phyloP scores from a whole-genome alignment of 2,888 invertebrate species.

The Xanthia togata region DNA sequence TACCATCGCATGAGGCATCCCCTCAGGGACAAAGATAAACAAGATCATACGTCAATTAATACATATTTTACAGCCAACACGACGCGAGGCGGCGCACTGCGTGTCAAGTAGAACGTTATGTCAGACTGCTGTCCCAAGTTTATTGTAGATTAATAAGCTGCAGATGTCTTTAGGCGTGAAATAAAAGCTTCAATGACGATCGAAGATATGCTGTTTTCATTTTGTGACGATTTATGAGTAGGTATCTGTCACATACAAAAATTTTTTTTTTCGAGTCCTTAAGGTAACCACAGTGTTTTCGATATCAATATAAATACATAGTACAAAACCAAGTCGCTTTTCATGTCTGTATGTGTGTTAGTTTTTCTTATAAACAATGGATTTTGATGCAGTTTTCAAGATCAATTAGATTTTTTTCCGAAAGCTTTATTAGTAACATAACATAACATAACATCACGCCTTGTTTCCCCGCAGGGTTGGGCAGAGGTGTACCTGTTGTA shows the following conservation, averaged over 20 bases:
- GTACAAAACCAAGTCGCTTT: neutral
- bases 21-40: slow-evolving; percentile 42
- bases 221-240: slow-evolving; percentile 8
- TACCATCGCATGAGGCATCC: neutral
- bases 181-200: neutral
- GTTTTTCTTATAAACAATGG: neutral
- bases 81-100: slow-evolving; percentile 26
- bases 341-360: neutral
- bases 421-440: too few species aligned
- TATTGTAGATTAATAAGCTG: slow-evolving; percentile 33
- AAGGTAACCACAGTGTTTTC: neutral
- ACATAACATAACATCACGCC: too few species aligned
- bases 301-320: neutral
- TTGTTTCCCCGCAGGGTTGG: too few species aligned
- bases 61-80: slow-evolving; percentile 36
- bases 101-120: slow-evolving; percentile 18
- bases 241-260: neutral
- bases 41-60: slow-evolving; percentile 46
- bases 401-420: too few species aligned
- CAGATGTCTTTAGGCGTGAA: slow-evolving; percentile 1
- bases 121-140: neutral
- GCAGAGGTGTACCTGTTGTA: too few species aligned
- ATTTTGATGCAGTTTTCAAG: neutral
- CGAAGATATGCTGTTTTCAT: neutral
- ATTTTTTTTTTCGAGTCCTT: neutral